These are phyloP conservation scores for Hesperia comma DNA, from an alignment of 2,888 invertebrate species.

Conservation along the genomic window DNA sequence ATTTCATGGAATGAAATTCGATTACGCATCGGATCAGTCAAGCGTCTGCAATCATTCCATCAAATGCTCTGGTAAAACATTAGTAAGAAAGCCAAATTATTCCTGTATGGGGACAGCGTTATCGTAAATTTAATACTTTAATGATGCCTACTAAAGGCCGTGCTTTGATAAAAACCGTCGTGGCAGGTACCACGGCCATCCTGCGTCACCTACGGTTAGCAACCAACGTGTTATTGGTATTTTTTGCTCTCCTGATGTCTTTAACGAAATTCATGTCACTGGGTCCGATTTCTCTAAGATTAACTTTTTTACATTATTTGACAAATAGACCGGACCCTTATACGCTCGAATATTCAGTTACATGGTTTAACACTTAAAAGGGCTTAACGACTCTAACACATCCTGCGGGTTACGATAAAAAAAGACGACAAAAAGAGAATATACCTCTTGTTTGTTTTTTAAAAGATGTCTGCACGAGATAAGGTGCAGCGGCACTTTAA, in stretches of 20 bases:
- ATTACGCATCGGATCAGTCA: neutral
- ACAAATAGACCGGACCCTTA: slow-evolving; percentile 83
- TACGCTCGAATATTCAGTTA: slow-evolving; percentile 83
- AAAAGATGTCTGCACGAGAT: slow-evolving; percentile 83
- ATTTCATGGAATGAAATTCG: neutral
- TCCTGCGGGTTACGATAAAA: slow-evolving; percentile 84
- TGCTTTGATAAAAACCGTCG: slow-evolving; percentile 67
- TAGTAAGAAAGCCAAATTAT: slow-evolving; percentile 54
- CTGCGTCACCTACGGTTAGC: slow-evolving; percentile 66
- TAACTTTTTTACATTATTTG: slow-evolving; percentile 81
- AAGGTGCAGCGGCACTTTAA: slow-evolving; percentile 82
- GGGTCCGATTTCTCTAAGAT: slow-evolving; percentile 81
- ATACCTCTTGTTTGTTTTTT: slow-evolving; percentile 83
- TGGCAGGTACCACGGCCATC: slow-evolving; percentile 50
- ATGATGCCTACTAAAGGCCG: slow-evolving; percentile 69
- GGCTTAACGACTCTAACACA: slow-evolving; percentile 84
- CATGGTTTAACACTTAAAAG: slow-evolving; percentile 85
- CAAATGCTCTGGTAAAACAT: slow-evolving; percentile 38
- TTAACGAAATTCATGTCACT: slow-evolving; percentile 82
- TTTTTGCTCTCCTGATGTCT: slow-evolving; percentile 78
- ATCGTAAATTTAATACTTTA: slow-evolving; percentile 80
- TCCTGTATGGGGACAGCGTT: slow-evolving; percentile 59
- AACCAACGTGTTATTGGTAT: slow-evolving; percentile 76
- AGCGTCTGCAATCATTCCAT: slow-evolving; percentile 5
- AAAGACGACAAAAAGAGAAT: slow-evolving; percentile 76